Conservation (phyloP, 2,797 vertebrate genomes). For the Lacerta viridis region DNA sequence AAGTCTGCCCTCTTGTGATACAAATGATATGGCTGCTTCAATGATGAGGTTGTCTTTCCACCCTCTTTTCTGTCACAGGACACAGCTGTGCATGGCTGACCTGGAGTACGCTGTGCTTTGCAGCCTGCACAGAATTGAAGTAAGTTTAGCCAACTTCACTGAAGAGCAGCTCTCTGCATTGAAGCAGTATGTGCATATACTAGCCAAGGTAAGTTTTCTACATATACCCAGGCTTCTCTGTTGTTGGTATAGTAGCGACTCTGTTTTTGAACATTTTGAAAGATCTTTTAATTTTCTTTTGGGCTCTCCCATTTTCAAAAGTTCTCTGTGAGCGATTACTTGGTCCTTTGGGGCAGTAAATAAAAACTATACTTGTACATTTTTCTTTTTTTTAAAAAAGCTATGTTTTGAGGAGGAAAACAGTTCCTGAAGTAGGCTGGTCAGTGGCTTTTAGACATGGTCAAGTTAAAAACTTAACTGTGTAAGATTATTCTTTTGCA, state of each 20-base stretch:
- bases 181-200: neutral
- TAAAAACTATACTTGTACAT: neutral
- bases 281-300: neutral
- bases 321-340: neutral
- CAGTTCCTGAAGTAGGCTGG: neutral
- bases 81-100: slow-evolving; percentile 91
- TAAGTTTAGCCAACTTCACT: neutral
- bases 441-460: neutral
- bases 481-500: neutral
- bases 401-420: neutral
- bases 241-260: neutral
- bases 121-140: slow-evolving; percentile 80
- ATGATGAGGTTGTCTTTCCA: neutral
- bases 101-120: slow-evolving; percentile 91
- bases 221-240: neutral
- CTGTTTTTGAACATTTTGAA: neutral
- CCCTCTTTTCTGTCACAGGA: slow-evolving; percentile 70
- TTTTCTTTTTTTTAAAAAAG: neutral
- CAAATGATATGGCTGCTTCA: neutral
- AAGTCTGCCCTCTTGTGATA: neutral
- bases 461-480: neutral
- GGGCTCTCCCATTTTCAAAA: neutral
- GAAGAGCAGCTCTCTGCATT: neutral
- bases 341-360: neutral
- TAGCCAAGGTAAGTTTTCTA: neutral